Conservation (phyloP, 2,113 vertebrate species). For the Paradisaea rubra region DNA sequence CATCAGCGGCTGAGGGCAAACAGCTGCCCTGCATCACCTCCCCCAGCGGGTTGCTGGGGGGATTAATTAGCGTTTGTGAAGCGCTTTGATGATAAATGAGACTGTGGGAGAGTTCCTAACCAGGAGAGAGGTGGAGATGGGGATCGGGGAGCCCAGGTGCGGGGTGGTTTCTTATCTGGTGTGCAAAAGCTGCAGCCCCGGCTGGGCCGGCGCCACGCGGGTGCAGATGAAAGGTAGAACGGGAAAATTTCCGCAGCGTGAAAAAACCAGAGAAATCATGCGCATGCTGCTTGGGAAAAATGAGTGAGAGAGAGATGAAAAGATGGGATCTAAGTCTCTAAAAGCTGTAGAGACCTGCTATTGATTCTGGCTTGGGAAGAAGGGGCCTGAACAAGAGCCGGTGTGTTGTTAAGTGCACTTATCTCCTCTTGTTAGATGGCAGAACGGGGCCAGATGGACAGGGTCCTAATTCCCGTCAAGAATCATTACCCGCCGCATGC, state of each 20-base stretch:
- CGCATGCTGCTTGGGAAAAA: neutral
- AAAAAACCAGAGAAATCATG: neutral
- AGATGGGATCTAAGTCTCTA: constrained; percentile 45
- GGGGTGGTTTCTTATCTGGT: neutral
- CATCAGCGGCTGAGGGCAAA: neutral
- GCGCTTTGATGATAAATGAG: constrained; percentile 34
- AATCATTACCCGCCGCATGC: neutral
- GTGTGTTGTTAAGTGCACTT: constrained; percentile 4
- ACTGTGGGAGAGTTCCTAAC: neutral
- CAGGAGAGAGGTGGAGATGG: neutral
- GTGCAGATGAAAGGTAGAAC: neutral
- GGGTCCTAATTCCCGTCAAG: neutral
- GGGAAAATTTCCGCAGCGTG: neutral
- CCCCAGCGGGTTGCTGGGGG: neutral
- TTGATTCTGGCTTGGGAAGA: constrained; percentile 45
- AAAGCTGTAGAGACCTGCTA: constrained; percentile 38
- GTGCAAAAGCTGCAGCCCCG: neutral
- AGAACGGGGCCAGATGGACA: neutral
- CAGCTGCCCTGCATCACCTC: neutral
- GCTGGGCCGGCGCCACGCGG: neutral
- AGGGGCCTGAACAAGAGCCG: constrained; percentile 9
- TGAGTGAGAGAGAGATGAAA: neutral
- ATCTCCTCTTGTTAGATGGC: neutral
- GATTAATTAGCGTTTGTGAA: constrained; percentile 50
- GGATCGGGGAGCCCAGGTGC: neutral